A percentile compares a stretch with the other conserved stretches of the same genome.
phyloP scores from a whole-genome alignment of 2,797 vertebrate genomes.

The Xyrichtys novacula region DNA sequence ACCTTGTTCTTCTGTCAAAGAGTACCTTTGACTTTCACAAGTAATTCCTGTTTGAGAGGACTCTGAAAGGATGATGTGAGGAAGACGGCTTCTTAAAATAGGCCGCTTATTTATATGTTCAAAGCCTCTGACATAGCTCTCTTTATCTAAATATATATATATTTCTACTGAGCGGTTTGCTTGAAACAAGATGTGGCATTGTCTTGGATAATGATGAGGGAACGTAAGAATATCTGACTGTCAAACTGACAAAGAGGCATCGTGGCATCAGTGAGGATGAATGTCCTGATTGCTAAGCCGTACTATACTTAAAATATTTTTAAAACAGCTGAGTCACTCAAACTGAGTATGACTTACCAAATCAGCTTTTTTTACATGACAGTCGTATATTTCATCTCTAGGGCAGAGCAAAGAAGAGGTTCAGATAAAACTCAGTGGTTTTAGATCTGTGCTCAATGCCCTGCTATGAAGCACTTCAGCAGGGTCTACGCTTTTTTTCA shows the following conservation, averaged over 20 bases:
- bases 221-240: conserved; percentile 31
- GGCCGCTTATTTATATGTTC: conserved; percentile 72
- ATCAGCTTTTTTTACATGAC: conserved; percentile 13
- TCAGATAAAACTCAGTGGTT: neutral
- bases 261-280: conserved; percentile 28
- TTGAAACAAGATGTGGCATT: conserved; percentile 54
- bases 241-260: conserved; percentile 33
- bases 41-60: conserved; percentile 63
- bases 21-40: conserved; percentile 68
- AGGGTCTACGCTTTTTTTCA: no score
- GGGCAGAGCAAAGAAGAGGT: conserved; percentile 9
- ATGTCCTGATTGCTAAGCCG: conserved; percentile 19
- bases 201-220: conserved; percentile 31
- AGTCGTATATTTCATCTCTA: neutral
- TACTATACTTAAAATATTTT: conserved; percentile 3
- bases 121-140: conserved; percentile 50
- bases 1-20: conserved; percentile 67
- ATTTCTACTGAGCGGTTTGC: conserved; percentile 39
- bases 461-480: no score
- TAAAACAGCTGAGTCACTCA: conserved; percentile 22
- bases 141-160: conserved; percentile 58
- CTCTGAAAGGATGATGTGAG: conserved; percentile 56
- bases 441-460: no score
- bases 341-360: conserved; percentile 18
- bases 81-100: conserved; percentile 68